Evolutionary conservation across 2,113 vertebrate species (phyloP).

Genomic region (Rhea pennata): DNA sequence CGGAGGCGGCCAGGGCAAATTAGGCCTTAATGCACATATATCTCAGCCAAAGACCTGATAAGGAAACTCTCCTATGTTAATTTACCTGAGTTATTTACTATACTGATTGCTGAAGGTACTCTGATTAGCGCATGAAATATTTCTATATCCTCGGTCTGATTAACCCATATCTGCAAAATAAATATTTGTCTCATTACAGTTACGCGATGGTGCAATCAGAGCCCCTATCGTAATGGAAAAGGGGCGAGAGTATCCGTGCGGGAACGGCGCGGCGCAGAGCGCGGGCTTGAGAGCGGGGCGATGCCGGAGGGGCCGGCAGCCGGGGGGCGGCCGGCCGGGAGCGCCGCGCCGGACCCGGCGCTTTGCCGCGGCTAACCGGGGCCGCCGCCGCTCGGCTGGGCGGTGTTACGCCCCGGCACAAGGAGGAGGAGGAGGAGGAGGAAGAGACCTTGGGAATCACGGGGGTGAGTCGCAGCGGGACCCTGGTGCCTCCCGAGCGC

Average conservation of each 20-base stretch:
- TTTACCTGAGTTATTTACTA: slow-evolving; percentile 74
- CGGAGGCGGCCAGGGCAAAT: slow-evolving; percentile 58
- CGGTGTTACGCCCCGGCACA: background rate
- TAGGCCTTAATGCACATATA: slow-evolving; percentile 71
- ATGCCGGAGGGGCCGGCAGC: background rate
- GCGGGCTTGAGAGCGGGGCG: no score
- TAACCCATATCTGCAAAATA: slow-evolving; percentile 76
- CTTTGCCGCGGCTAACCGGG: slow-evolving; percentile 29
- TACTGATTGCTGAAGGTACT: slow-evolving; percentile 75
- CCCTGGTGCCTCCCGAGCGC: slow-evolving; percentile 53
- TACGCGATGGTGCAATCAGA: slow-evolving; percentile 61
- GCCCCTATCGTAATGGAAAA: slow-evolving; percentile 51
- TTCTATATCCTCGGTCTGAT: slow-evolving; percentile 73
- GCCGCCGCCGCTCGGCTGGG: slow-evolving; percentile 31
- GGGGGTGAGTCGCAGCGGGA: slow-evolving; percentile 65
- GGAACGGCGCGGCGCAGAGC: background rate
- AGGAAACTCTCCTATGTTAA: slow-evolving; percentile 70
- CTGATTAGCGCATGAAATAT: slow-evolving; percentile 71
- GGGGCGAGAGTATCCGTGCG: slow-evolving; percentile 36
- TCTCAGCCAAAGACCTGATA: slow-evolving; percentile 64
- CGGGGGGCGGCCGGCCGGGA: background rate
- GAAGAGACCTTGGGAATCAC: slow-evolving; percentile 62
- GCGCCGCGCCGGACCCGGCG: background rate
- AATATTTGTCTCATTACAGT: slow-evolving; percentile 75
- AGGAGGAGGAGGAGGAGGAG: background rate